Base-by-base conservation (phyloP, 1,140 invertebrate genomes). In the Papilio aristodemus region DNA sequence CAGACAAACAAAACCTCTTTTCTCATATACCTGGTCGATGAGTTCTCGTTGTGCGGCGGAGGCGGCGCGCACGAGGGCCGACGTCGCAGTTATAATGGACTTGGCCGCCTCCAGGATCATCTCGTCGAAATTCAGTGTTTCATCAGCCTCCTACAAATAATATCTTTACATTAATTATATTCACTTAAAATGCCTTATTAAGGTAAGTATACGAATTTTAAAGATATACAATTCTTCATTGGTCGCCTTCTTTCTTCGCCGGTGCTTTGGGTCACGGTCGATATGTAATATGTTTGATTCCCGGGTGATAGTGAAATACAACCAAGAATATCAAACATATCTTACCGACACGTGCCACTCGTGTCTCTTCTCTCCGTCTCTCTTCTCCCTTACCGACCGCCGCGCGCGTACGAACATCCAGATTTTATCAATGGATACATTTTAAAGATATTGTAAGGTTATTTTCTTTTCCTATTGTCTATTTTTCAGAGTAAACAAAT, bases 261-360 rank as follows among this genome's bases (percentile, higher is more conserved):
- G 22, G n/a, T 17, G 64, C 43, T 74, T 62, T 17, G 77, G 36
- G 64, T 77, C 81, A 71, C 80, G 82, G 69, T 81, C 95, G 94
- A 91, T 96, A 95, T 94, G 95, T 96, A 97, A 98, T 98, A 99
- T 98, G 98, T 99, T 97, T 98, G 97, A 98, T 97, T 98, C 96
- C 97, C 96, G 97, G 98, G 97, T 97, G 97, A 96, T 94, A 91
- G 84, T 89, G 92, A 83, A 37, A 86, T 93, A 98, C 97, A 98
- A 99, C 97, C 98, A 99, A 99, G 97, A 99, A 99, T 99, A 99
- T 98, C 98, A 99, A 99, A 99, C 98, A 99, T 99, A 99, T 99
- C 98, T 98, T 91, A 96, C 94, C 94, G 96, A 91, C 84, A 60
- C 86, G 75, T 59, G 78, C 73, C 82, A 74, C 69, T 60, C 43